Conservation (phyloP, 23 tunicate species). For the Diplosoma virens region DNA sequence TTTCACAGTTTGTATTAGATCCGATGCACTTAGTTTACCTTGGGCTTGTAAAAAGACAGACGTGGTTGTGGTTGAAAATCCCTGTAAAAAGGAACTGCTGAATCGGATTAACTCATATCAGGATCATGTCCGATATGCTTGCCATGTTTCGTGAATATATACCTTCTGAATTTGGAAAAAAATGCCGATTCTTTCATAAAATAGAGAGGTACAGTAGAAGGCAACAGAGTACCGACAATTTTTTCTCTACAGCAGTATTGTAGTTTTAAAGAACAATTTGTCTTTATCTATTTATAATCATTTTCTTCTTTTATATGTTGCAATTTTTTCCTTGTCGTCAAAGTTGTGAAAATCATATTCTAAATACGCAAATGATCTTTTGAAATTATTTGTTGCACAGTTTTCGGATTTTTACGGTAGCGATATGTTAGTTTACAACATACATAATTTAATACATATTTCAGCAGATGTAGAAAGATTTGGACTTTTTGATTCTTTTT, state of each 20-base stretch:
- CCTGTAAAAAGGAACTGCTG: not conserved
- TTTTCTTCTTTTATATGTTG: slow-evolving; percentile 10
- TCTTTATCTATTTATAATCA: not conserved
- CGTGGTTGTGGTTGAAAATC: not conserved
- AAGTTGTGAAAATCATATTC: not conserved
- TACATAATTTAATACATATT: too few relatives aligned
- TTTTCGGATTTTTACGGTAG: not conserved
- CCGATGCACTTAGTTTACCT: slow-evolving; percentile 4
- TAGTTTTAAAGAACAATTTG: not conserved
- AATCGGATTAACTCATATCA: not conserved
- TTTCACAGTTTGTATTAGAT: slow-evolving; percentile 26
- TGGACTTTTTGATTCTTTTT: slow-evolving; percentile 7
- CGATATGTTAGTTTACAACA: too few relatives aligned
- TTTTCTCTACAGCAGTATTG: not conserved
- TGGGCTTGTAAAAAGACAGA: not conserved
- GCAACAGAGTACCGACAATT: slow-evolving; percentile 19
- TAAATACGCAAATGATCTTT: not conserved
- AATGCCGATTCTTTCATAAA: not conserved
- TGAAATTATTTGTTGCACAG: not conserved
- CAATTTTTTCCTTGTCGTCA: not conserved
- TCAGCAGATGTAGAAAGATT: slow-evolving; percentile 1
- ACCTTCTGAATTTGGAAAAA: slow-evolving; percentile 7
- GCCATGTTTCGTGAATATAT: not conserved
- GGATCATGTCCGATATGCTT: not conserved
- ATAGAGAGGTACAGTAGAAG: slow-evolving; percentile 12